Percentiles rank a stretch among this genome's conserved stretches.
phyloP scores from a whole-genome alignment of 2,888 invertebrate species.

The Halictus quadricinctus region DNA sequence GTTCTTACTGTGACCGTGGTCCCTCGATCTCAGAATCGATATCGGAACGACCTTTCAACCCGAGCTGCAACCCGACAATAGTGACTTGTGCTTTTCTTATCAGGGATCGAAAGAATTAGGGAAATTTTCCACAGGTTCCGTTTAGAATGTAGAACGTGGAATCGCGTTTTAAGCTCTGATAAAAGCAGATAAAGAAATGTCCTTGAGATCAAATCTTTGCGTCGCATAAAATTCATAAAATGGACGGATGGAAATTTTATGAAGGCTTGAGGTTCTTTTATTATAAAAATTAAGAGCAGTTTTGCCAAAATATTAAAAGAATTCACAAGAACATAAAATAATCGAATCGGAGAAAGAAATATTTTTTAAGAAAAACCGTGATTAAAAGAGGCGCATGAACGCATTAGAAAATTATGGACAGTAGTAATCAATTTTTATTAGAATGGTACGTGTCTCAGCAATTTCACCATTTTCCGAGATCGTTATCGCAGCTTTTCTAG shows the following conservation, averaged over 20 bases:
- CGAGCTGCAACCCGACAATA: neutral
- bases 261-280: neutral
- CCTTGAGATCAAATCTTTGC: neutral
- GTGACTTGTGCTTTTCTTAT: slow-evolving; percentile 5
- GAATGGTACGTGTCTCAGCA: neutral
- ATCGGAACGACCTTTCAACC: slow-evolving; percentile 5
- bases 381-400: too few species aligned
- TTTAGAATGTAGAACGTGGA: neutral
- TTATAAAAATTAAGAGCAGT: too few species aligned
- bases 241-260: neutral
- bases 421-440: neutral
- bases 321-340: too few species aligned
- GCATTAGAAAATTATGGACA: too few species aligned
- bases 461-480: neutral
- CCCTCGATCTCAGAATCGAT: slow-evolving; percentile 25
- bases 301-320: too few species aligned
- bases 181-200: neutral
- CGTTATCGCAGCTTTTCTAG: neutral
- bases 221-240: neutral
- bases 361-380: neutral
- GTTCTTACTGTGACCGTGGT: slow-evolving; percentile 35
- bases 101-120: too few species aligned
- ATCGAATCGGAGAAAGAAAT: too few species aligned
- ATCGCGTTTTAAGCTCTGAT: neutral
- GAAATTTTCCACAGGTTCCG: too few species aligned